phyloP scores from a whole-genome alignment of 2,113 vertebrate species.

The Bubo bubo region DNA sequence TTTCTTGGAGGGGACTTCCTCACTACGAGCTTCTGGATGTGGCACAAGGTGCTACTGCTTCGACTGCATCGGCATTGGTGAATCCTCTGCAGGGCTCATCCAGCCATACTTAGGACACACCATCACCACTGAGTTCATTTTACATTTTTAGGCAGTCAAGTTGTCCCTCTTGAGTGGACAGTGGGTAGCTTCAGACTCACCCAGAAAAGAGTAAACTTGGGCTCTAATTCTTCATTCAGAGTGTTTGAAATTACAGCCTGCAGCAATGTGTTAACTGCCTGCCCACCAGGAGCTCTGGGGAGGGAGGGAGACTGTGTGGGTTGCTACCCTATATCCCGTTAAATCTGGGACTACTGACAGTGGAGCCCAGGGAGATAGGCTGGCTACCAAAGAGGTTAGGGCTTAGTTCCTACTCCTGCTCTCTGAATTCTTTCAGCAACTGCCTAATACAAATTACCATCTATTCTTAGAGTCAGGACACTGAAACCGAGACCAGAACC shows the following conservation, averaged over 20 bases:
- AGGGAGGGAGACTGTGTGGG: not conserved
- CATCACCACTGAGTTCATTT: not conserved
- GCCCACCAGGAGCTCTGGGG: not conserved
- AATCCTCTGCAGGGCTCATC: not conserved
- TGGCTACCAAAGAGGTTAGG: not conserved
- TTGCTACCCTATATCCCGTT: not conserved
- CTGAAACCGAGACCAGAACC: not conserved
- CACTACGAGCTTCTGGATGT: not conserved
- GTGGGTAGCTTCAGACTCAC: not conserved
- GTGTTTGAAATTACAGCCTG: not conserved
- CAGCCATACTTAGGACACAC: not conserved
- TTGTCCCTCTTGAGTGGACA: not conserved
- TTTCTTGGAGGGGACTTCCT: not conserved
- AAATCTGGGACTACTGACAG: not conserved
- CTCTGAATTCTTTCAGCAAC: not conserved
- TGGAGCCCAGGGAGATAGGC: not conserved
- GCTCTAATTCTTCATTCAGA: not conserved
- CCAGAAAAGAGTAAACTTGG: not conserved
- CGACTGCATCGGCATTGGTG: fast-evolving
- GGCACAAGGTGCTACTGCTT: not conserved
- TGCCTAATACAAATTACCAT: not conserved
- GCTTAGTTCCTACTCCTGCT: not conserved
- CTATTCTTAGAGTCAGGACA: not conserved
- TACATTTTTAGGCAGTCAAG: not conserved
- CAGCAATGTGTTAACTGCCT: not conserved